These are phyloP conservation scores for Stratiomys singularior DNA, from an alignment of 2,888 invertebrate species.

Conservation along the genomic window DNA sequence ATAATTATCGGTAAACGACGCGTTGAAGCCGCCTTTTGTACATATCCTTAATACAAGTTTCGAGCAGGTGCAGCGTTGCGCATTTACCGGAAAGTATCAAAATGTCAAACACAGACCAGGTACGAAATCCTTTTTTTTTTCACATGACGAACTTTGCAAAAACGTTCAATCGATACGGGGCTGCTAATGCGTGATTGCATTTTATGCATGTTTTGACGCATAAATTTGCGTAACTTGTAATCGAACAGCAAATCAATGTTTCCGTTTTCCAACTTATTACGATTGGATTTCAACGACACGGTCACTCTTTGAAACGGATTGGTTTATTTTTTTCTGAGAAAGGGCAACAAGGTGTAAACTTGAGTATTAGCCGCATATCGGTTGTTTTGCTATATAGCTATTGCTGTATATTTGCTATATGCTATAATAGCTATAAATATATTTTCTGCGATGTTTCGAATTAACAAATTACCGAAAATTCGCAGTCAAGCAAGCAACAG, in stretches of 20 bases:
- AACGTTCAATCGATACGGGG: constrained; percentile 21
- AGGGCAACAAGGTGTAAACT: neutral
- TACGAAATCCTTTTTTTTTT: neutral
- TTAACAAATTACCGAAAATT: neutral
- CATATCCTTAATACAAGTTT: neutral
- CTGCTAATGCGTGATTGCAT: constrained; percentile 2
- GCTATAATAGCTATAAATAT: neutral
- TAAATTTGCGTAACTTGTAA: neutral
- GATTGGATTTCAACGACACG: too few species aligned
- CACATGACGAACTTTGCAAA: neutral
- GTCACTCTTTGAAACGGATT: neutral
- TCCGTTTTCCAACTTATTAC: neutral
- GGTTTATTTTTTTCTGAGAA: neutral
- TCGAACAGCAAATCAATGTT: neutral
- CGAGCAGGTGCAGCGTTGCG: neutral
- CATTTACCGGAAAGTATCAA: neutral
- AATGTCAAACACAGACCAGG: constrained; percentile 45
- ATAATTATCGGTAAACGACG: too few species aligned
- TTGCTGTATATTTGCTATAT: neutral
- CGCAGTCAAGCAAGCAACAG: neutral
- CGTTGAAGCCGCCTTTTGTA: neutral
- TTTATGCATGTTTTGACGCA: constrained; percentile 1
- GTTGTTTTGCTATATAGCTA: neutral
- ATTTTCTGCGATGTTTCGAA: neutral
- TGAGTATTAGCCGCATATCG: neutral